Evolutionary conservation across 2,888 invertebrate genomes (phyloP), one percentile per base, ranked within the genome.

Genomic region (Clostera curtula): DNA sequence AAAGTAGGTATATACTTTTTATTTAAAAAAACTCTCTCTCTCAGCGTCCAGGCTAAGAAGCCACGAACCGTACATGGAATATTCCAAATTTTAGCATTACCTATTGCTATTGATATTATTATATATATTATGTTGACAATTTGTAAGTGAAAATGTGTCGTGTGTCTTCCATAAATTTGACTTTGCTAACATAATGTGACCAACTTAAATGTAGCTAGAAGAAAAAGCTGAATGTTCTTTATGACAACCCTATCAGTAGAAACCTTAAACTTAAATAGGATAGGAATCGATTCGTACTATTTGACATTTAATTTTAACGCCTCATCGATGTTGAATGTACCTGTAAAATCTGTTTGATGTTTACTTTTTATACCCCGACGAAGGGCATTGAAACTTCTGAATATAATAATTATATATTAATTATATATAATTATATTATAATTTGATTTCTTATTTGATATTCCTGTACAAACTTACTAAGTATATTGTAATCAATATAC

Each of bases 211-310:
- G n/a, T n/a, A n/a, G n/a, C n/a, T n/a, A n/a, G n/a, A n/a, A n/a
- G n/a, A n/a, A n/a, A n/a, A n/a, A n/a, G n/a, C n/a, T n/a, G n/a
- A 1, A 9, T 2, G 3, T 2, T 2, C 8, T 6, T 19, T 11
- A 10, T 19, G 19, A 10, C 10, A 19, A 6, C 19, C 19, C 19
- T 19, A 18, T n/a, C n/a, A n/a, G n/a, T n/a, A n/a, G n/a, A n/a
- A n/a, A n/a, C n/a, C n/a, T n/a, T n/a, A n/a, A n/a, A n/a, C n/a
- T n/a, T n/a, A n/a, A n/a, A n/a, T n/a, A n/a, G 30, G 29, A 15
- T 29, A 24, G 38, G 7, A 43, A 46, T 49, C 37, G 31, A 43
- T 43, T 46, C 17, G 16, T 31, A 31, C 24, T 25, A 23, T 29
- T 36, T 35, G 31, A 34, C 12, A 9, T 33, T 8, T 25, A 20